Base-by-base conservation (phyloP, 23 tunicate genomes). In the Corella eumyota region DNA sequence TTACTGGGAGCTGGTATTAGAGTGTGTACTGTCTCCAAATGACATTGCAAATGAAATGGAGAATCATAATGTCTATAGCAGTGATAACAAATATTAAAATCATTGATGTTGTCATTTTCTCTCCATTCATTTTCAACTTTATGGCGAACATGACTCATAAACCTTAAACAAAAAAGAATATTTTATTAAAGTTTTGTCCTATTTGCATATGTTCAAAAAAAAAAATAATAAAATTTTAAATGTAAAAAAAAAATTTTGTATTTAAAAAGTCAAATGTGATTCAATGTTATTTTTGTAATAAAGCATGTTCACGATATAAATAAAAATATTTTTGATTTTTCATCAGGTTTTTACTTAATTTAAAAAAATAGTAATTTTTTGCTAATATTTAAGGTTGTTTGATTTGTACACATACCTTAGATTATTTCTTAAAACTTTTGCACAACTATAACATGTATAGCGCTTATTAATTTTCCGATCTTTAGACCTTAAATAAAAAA, bases 111-210 rank as follows among this genome's bases (percentile, higher is more conserved):
- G 50, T 75, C 82, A 27, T 75, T 83, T 32, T 83, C 67, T 46
- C 69, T 56, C 82, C 77, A 74, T 20, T 52, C 67, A 45, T 75
- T 83, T 37, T 77, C 76, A 45, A 83, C 64, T 47, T 83, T 83
- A 29, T 83, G 93, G 6, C 93, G 75, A 34, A 75, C 67, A 64
- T 83, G 93, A 45, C 93, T 83, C 93, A 83, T 83, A 64, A 83
- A 75, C 30, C 93, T 81, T 27, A 34, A 63, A 31, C 22, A 63
- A 15, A 37, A 38, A 7, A 40, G 9, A n/a, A n/a, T n/a, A n/a
- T n/a, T n/a, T n/a, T n/a, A n/a, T n/a, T n/a, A n/a, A n/a, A n/a
- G n/a, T n/a, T n/a, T n/a, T n/a, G n/a, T n/a, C n/a, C n/a, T n/a
- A n/a, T n/a, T n/a, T n/a, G n/a, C n/a, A n/a, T n/a, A n/a, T n/a